A percentile compares a stretch with the other conserved stretches of the same genome.
phyloP scores from a whole-genome alignment of 2,888 invertebrate species.

The Lottia gigantea region DNA sequence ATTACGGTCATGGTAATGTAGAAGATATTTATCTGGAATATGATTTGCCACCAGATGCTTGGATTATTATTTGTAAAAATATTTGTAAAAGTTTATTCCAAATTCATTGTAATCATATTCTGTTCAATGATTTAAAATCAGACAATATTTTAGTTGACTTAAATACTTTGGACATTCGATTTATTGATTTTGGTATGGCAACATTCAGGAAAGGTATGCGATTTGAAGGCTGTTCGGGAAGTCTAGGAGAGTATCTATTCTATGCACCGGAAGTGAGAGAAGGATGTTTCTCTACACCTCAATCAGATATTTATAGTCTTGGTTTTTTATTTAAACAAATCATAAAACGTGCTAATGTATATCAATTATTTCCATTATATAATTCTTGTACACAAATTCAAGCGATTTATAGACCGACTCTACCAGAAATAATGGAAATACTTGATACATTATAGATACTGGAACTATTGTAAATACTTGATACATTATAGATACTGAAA shows the following conservation, averaged over 20 bases:
- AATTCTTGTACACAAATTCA: neutral
- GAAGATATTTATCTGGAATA: neutral
- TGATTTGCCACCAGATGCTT: neutral
- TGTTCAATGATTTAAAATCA: conserved; percentile 33
- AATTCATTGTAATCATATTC: conserved; percentile 32
- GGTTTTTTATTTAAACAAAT: conserved; percentile 29
- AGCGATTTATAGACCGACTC: neutral
- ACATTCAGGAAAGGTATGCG: conserved; percentile 32
- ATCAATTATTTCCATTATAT: neutral
- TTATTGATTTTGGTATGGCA: conserved; percentile 35
- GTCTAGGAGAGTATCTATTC: conserved; percentile 34
- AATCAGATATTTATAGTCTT: conserved; percentile 31
- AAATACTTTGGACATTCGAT: conserved; percentile 18
- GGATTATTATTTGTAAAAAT: neutral
- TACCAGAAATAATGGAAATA: neutral
- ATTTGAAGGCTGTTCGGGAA: conserved; percentile 29
- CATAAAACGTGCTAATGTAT: neutral
- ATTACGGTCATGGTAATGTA: conserved; percentile 28
- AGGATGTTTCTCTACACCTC: conserved; percentile 25
- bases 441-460: no score
- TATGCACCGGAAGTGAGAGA: conserved; percentile 31
- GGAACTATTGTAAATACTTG: no score
- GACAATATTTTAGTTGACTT: neutral
- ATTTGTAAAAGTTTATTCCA: neutral
- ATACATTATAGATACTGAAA: no score